Base-by-base conservation (phyloP, 2,797 vertebrate genomes). In the Smutsia gigantea region DNA sequence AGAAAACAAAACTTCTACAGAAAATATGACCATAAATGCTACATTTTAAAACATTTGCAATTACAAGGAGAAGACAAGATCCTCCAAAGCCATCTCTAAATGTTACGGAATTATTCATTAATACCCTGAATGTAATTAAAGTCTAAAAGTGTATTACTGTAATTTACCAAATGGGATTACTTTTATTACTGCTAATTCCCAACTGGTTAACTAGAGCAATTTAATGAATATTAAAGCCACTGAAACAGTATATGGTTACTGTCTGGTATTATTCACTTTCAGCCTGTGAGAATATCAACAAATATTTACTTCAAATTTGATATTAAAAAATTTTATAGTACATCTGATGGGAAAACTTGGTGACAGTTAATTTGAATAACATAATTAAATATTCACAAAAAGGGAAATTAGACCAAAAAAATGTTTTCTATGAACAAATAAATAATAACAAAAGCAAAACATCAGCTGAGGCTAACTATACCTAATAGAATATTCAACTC, bases 191-290 rank as follows among this genome's bases (percentile, higher is more conserved):
- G 71, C n/a, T 92, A 63, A 83, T 90, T 93, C 31, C 42, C 92
- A 96, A 61, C 82, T 90, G 87, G 21, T 82, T 86, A 96, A 68
- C 79, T 84, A 96, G 42, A 97, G 57, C 49, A 95, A 94, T 90
- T 97, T 82, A 96, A 96, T 91, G 90, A 97, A 87, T 94, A 94
- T 72, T 96, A 95, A 96, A 96, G 89, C 5, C 93, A 64, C 23
- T 92, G 29, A 97, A 82, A 91, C 55, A 93, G 18, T 95, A 97
- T 92, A 85, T 95, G 75, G 75, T 95, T 97, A 96, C 25, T 97
- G 8, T 77, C 29, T 92, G 68, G 57, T 93, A 90, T 2, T 93
- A 14, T 93, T 83, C 19, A 53, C 14, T 37, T 94, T 87, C 66
- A 75, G 13, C 86, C 51, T 93, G 66, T 94, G 89, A 96, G 23